Evolutionary conservation across 2,888 invertebrate species (phyloP).

Genomic region (Apotomis capreana): DNA sequence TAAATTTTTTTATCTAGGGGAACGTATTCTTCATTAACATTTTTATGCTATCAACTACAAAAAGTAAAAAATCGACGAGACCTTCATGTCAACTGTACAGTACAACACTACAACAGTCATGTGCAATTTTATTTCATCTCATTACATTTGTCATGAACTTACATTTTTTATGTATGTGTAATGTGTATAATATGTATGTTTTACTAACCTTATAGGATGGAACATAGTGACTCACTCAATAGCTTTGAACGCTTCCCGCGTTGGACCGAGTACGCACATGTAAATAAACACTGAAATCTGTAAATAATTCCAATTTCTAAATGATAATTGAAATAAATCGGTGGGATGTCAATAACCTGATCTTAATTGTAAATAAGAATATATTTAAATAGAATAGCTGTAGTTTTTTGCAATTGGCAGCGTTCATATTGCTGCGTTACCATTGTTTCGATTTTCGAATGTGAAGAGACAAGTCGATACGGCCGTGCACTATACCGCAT

Average conservation of each 20-base stretch:
- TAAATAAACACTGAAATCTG: conserved; percentile 59
- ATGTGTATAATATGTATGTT: conserved; percentile 9
- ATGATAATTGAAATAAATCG: not conserved
- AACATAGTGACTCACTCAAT: conserved; percentile 54
- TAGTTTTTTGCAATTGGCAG: conserved; percentile 26
- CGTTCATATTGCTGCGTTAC: conserved; percentile 25
- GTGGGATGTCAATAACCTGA: conserved; percentile 29
- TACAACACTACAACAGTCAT: no score
- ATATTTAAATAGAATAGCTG: conserved; percentile 1
- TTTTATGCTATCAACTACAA: no score
- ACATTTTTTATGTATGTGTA: not conserved
- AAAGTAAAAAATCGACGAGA: no score
- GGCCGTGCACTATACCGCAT: not conserved
- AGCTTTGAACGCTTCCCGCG: conserved; percentile 46
- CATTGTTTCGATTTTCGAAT: conserved; percentile 11
- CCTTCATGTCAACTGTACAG: no score
- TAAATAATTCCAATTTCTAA: conserved; percentile 45
- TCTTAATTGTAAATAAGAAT: conserved; percentile 25
- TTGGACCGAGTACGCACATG: conserved; percentile 52
- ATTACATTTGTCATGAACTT: no score
- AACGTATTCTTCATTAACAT: no score
- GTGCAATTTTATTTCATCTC: no score
- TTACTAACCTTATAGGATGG: conserved; percentile 49
- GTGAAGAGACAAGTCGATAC: conserved; percentile 1
- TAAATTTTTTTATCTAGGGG: not conserved